These are phyloP conservation scores for Notolepis coatsorum DNA, from an alignment of 2,797 vertebrate genomes.

Conservation along the genomic window DNA sequence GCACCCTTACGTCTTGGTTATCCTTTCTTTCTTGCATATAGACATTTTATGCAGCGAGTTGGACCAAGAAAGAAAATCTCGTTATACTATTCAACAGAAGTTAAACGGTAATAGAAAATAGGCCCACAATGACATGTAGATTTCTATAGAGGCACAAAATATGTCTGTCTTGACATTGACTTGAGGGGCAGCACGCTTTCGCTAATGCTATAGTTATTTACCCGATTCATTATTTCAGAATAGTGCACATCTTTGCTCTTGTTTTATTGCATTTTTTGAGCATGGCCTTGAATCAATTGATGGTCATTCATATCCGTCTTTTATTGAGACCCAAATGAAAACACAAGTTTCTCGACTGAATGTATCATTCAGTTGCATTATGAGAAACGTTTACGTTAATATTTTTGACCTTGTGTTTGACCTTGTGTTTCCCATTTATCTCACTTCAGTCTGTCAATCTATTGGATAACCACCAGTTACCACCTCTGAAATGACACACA, in stretches of 20 bases:
- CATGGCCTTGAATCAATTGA: constrained; percentile 12
- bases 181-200: not conserved
- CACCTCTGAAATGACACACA: too few relatives aligned
- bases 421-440: too few relatives aligned
- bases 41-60: constrained; percentile 87
- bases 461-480: too few relatives aligned
- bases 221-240: not conserved
- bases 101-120: constrained; percentile 80
- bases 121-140: not conserved
- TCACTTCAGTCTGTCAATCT: too few relatives aligned
- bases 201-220: not conserved
- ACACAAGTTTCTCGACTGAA: too few relatives aligned
- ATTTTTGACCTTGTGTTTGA: too few relatives aligned
- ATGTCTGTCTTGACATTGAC: not conserved
- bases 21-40: constrained; percentile 59
- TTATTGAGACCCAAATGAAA: not conserved
- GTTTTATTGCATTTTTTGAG: not conserved
- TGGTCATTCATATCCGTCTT: not conserved
- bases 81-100: constrained; percentile 86
- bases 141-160: not conserved
- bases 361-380: too few relatives aligned
- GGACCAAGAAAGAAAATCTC: constrained; percentile 84
- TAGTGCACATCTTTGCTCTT: not conserved
- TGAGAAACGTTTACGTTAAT: too few relatives aligned
- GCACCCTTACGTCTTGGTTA: constrained; percentile 28